Conservation (phyloP, 2,888 invertebrate species). For the Caenorhabditis uteleia region DNA sequence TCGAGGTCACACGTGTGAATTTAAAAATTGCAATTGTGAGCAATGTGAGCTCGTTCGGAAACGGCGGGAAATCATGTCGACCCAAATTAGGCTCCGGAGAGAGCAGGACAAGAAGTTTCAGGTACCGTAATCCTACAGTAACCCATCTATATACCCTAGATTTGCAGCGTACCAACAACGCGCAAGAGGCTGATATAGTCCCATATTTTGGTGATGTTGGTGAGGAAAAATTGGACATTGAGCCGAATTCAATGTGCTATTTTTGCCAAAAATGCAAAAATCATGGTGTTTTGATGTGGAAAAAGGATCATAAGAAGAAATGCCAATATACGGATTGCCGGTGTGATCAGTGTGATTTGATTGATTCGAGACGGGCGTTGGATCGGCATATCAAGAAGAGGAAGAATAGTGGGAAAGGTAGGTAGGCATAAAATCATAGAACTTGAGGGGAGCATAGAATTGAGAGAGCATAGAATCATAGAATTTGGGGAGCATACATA, state of each 20-base stretch:
- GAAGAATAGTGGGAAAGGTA: too few species aligned
- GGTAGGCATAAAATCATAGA: too few species aligned
- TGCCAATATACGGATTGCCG: conserved; percentile 59
- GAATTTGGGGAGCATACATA: too few species aligned
- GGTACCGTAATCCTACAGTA: conserved; percentile 8
- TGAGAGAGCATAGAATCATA: too few species aligned
- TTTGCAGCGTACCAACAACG: conserved; percentile 56
- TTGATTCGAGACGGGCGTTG: conserved; percentile 63
- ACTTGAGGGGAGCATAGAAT: too few species aligned
- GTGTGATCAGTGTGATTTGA: conserved; percentile 62
- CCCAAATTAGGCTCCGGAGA: conserved; percentile 64
- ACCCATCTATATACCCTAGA: neutral
- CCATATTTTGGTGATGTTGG: conserved; percentile 38
- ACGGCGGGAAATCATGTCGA: conserved; percentile 65
- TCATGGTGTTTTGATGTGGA: conserved; percentile 64
- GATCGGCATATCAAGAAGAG: conserved; percentile 62
- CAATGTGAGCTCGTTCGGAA: conserved; percentile 63
- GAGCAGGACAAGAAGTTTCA: conserved; percentile 67
- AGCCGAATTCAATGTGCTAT: conserved; percentile 55
- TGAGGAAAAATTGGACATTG: conserved; percentile 18
- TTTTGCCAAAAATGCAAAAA: conserved; percentile 69
- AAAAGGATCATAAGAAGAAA: conserved; percentile 66
- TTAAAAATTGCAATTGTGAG: conserved; percentile 59
- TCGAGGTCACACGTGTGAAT: conserved; percentile 62
- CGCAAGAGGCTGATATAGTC: conserved; percentile 58